Conservation (phyloP, 2,113 vertebrate species). For the Edolisoma coerulescens region DNA sequence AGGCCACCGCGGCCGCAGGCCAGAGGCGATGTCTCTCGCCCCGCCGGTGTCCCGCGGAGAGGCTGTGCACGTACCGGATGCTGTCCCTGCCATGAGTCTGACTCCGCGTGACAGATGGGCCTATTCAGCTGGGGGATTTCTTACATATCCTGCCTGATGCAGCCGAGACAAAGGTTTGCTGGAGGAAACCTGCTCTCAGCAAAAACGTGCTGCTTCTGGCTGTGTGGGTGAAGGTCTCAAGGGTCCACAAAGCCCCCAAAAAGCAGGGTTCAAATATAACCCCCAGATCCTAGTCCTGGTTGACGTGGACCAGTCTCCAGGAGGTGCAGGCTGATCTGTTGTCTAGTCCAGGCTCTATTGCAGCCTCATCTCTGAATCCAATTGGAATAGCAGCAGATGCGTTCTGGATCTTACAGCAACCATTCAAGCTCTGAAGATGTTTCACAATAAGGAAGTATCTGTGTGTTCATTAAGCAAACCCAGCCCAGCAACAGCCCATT, state of each 20-base stretch:
- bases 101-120: not conserved
- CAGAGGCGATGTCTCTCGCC: not conserved
- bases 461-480: not conserved
- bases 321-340: not conserved
- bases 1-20: not conserved
- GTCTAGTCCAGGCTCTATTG: not conserved
- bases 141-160: not conserved
- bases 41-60: not conserved
- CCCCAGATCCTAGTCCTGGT: not conserved
- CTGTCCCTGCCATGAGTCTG: not conserved
- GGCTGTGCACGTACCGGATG: not conserved
- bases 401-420: not conserved
- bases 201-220: not conserved
- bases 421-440: not conserved
- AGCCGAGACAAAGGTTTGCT: not conserved
- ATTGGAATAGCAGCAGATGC: not conserved
- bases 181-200: not conserved
- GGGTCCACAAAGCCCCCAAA: not conserved
- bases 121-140: not conserved
- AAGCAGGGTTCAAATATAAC: not conserved
- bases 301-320: not conserved
- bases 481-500: not conserved
- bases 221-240: not conserved
- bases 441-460: not conserved
- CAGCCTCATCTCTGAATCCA: not conserved